A percentile compares a stretch with the other conserved stretches of the same genome.
These are phyloP conservation scores for Sus cebifrons DNA, from an alignment of 2,797 vertebrate genomes.

Conservation along the genomic window DNA sequence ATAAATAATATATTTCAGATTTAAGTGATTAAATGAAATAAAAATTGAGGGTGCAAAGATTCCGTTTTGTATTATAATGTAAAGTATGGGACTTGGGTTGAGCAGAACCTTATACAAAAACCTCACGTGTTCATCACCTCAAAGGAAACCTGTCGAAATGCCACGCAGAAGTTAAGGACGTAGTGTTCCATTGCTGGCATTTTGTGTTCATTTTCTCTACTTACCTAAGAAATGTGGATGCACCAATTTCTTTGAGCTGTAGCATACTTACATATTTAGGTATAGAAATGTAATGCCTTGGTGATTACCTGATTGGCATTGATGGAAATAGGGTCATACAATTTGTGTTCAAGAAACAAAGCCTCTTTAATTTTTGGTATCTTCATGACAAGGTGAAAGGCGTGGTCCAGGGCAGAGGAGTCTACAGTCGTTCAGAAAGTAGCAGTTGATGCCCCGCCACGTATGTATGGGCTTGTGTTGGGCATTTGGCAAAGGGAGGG, in stretches of 20 bases:
- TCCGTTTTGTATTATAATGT: constrained; percentile 49
- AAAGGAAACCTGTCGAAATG: constrained; percentile 39
- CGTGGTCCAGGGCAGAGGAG: background rate
- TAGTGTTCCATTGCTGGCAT: background rate
- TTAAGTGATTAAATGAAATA: constrained; percentile 21
- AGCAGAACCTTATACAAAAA: background rate
- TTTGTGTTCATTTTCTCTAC: constrained; percentile 4
- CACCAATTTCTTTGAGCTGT: background rate
- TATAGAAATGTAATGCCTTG: background rate
- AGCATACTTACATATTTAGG: background rate
- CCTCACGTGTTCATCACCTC: background rate
- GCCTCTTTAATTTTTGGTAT: background rate
- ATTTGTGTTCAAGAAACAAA: constrained; percentile 24
- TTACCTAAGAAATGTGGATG: background rate
- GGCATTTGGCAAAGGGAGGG: background rate
- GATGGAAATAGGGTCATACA: background rate
- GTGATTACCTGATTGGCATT: background rate
- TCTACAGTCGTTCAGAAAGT: background rate
- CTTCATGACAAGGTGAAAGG: background rate
- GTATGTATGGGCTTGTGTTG: background rate
- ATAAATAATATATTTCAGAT: constrained; percentile 21
- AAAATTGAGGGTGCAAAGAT: background rate
- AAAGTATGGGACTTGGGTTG: background rate
- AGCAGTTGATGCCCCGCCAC: background rate
- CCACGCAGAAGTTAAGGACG: background rate